Evolutionary conservation across 2,797 vertebrate species (phyloP), one percentile per base, ranked within the genome.

Genomic region (Thaleichthys pacificus): DNA sequence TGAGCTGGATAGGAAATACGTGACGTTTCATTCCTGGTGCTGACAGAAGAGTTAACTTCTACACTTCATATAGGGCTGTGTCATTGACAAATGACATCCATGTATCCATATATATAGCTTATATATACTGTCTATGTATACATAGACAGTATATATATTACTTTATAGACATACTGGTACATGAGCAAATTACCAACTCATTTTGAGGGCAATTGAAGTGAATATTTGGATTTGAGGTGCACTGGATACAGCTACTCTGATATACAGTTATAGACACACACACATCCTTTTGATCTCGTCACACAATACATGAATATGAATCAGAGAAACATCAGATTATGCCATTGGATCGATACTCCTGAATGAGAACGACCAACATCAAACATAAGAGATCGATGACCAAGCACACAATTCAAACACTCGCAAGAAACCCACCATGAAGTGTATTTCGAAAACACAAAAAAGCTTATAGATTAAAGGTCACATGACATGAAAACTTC

Each of bases 101-200:
- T 70, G 74, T 76, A 70, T 63, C 57, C 74, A 78, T 75, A 75
- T 73, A 73, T 57, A 77, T 75, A 76, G 77, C 3, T 54, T 54
- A 75, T 71, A 49, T 54, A 66, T 28, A 28, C 26, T 28, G 26
- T 28, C 2, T 28, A 28, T 28, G 26, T 28, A 28, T 28, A 28
- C 26, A 79, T 70, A 28, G 26, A 28, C 26, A 28, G 42, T 60
- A 71, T 66, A 77, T 68, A 65, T 65, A 63, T 71, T 21, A 60
- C 65, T 58, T 61, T 75, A 65, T 70, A 81, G 30, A 63, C 58
- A 77, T 67, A 63, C 61, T 71, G 65, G 38, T 42, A 9, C 1
- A 42, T 42, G 38, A 69, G n/a, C 35, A 65, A 70, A 56, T 56
- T 64, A 65, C 17, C 12, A 38, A 64, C 54, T n/a, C 38, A 5